Percentiles rank a stretch among this genome's conserved stretches.
These are phyloP conservation scores for Leucopsar rothschildi DNA, from an alignment of 2,113 vertebrate genomes.

Conservation along the genomic window DNA sequence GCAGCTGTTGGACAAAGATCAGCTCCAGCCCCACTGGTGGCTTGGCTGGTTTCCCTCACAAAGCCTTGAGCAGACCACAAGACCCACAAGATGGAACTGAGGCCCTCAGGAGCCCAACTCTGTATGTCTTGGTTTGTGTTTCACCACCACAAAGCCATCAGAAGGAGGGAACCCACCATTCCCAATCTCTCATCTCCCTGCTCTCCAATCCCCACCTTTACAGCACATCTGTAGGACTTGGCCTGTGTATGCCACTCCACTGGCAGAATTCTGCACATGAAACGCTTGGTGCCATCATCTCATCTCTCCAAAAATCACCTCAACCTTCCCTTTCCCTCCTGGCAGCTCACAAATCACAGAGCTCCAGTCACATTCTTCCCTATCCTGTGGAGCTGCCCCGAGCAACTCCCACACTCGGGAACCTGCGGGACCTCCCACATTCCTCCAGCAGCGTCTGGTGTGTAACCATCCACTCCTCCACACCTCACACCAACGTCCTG, in stretches of 20 bases:
- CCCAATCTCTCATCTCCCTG: neutral
- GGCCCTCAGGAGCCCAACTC: neutral
- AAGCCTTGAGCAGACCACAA: neutral
- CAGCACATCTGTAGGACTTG: neutral
- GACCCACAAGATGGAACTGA: neutral
- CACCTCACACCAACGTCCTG: accelerated
- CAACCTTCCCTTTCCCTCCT: neutral
- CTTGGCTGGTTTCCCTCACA: neutral
- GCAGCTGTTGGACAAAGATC: accelerated
- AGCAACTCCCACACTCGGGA: accelerated
- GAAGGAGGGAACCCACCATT: neutral
- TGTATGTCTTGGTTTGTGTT: neutral
- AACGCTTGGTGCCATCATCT: neutral
- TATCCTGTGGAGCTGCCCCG: accelerated
- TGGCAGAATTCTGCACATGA: neutral
- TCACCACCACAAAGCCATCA: accelerated
- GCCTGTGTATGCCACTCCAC: neutral
- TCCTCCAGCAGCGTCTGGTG: neutral
- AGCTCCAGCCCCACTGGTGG: neutral
- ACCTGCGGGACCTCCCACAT: neutral
- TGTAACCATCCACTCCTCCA: neutral
- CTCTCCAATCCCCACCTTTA: neutral
- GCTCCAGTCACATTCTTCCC: neutral
- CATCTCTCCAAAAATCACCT: neutral
- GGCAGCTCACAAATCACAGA: accelerated